Percentiles rank a stretch among this genome's conserved stretches.
phyloP scores from a whole-genome alignment of 2,888 invertebrate species.

The Oegoconia quadripuncta region DNA sequence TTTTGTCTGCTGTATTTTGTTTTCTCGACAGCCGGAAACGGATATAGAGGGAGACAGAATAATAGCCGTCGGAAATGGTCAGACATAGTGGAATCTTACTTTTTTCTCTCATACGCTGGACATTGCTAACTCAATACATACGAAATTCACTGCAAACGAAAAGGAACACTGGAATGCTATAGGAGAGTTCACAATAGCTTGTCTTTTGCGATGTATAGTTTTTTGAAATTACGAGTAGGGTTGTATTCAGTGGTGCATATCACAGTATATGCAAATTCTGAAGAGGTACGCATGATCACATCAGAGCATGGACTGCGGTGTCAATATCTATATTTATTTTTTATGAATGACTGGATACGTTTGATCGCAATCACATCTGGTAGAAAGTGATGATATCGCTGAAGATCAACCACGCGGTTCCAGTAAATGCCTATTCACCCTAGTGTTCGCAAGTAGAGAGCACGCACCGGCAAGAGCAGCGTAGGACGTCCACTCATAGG shows the following conservation, averaged over 20 bases:
- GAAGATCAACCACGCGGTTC: too few relatives aligned
- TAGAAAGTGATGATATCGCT: too few relatives aligned
- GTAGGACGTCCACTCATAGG: too few relatives aligned
- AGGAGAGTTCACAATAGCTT: constrained; percentile 6
- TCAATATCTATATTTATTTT: too few relatives aligned
- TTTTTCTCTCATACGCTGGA: constrained; percentile 68
- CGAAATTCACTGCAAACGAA: constrained; percentile 22
- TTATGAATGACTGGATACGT: too few relatives aligned
- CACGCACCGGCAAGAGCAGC: too few relatives aligned
- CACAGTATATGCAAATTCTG: constrained; percentile 36
- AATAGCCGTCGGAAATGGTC: constrained; percentile 79
- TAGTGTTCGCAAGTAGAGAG: too few relatives aligned
- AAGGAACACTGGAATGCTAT: constrained; percentile 20
- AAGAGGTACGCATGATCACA: not conserved
- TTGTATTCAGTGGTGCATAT: constrained; percentile 41
- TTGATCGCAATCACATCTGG: not conserved
- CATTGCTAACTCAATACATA: constrained; percentile 61
- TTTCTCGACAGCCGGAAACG: constrained; percentile 75
- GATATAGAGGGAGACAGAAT: constrained; percentile 79
- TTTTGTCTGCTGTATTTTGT: constrained; percentile 71
- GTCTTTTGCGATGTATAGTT: constrained; percentile 12
- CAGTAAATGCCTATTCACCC: too few relatives aligned
- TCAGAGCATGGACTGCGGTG: too few relatives aligned
- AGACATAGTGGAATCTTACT: constrained; percentile 73
- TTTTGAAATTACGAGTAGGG: constrained; percentile 33